Conservation (phyloP, 2,113 vertebrate genomes). For the Xiphophorus maculatus region DNA sequence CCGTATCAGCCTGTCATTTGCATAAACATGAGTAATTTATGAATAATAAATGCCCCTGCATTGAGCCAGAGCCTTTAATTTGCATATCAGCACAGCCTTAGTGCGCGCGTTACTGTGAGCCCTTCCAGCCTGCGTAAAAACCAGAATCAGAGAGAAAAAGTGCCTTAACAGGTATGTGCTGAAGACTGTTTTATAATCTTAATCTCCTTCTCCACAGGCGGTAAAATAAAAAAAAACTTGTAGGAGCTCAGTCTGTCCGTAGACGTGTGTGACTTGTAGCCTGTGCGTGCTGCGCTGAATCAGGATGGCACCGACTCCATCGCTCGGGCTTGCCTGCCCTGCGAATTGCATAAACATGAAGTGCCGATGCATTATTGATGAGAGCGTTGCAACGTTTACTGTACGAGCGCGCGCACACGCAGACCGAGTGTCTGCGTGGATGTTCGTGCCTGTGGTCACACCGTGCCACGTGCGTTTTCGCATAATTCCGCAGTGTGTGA, state of each 20-base stretch:
- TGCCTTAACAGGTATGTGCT: conserved; percentile 86
- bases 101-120: conserved; percentile 79
- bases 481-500: conserved; percentile 20
- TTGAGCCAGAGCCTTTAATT: conserved; percentile 90
- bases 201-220: conserved; percentile 44
- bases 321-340: conserved; percentile 71
- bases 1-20: conserved; percentile 83
- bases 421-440: conserved; percentile 20
- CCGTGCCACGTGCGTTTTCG: conserved; percentile 17
- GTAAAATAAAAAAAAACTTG: conserved; percentile 13
- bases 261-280: conserved; percentile 32
- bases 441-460: conserved; percentile 26
- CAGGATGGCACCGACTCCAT: conserved; percentile 48
- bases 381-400: conserved; percentile 70
- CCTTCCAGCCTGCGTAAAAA: conserved; percentile 87
- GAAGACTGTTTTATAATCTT: conserved; percentile 62
- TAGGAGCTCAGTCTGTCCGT: conserved; percentile 49
- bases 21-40: conserved; percentile 96
- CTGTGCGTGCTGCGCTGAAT: conserved; percentile 10
- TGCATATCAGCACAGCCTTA: conserved; percentile 90
- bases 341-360: conserved; percentile 89
- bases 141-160: conserved; percentile 82
- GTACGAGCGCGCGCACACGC: conserved; percentile 31
- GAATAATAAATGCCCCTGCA: conserved; percentile 96
- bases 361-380: conserved; percentile 90